Evolutionary conservation across 2,888 invertebrate species (phyloP), one percentile per base, ranked within the genome.

Genomic region (Orthosia gracilis): DNA sequence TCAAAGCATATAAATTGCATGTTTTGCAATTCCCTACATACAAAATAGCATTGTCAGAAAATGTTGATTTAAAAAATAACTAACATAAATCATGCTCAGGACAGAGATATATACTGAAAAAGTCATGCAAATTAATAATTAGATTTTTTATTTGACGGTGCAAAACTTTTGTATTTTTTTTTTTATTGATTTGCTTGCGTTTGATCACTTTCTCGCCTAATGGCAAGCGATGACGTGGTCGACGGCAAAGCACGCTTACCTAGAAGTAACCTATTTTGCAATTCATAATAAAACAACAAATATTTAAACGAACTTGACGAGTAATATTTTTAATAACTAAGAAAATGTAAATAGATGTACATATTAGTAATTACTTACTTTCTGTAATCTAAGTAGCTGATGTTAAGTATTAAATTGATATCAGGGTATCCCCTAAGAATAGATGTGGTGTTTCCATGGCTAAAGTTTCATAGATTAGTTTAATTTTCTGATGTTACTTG

Each of bases 381-480:
- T 90, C 92, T 89, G 86, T 87, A 89, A 90, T 85, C 71, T 87
- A 90, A 90, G 92, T 94, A 94, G 94, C 88, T 89, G 88, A 89
- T 87, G 88, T 84, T 91, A 92, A 90, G 88, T 91, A 92, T 90
- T 90, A 92, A 94, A 93, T 94, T 93, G 93, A 95, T 95, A 96
- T 96, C 96, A 96, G 96, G 96, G 96, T 96, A 96, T 94, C 93
- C 94, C 95, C 94, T 92, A 91, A 88, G 85, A 80, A 87, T 90
- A 89, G 86, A 88, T 78, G 81, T 78, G 88, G 89, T 90, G 92
- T 91, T 91, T 90, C 86, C 72, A 83, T 89, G 89, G 90, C 90
- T 89, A 89, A 90, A 85, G 88, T 90, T 90, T 88, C 82, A 81
- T 84, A 68, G 17, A 45, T 52, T 50, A 9, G 7, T 62, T 12